Evolutionary conservation across 2,797 vertebrate genomes (phyloP).

Genomic region (Tenualosa ilisha): DNA sequence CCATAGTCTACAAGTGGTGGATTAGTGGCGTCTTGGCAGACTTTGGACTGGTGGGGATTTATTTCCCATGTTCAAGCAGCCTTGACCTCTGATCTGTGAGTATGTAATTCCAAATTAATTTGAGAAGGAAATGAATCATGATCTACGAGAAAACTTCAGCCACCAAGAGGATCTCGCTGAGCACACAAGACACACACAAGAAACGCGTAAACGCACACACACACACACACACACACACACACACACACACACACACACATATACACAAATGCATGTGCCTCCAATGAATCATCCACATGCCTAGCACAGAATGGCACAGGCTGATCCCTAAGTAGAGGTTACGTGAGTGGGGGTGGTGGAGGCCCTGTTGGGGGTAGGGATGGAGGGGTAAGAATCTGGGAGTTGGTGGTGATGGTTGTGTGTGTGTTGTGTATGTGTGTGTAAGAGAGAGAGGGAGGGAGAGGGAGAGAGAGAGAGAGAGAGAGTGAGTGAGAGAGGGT

Average conservation of each 20-base stretch:
- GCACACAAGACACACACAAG: background rate
- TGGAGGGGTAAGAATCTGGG: slow-evolving; percentile 3
- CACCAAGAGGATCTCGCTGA: background rate
- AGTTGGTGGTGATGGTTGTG: background rate
- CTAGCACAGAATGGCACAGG: slow-evolving; percentile 25
- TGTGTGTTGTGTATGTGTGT: background rate
- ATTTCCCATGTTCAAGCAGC: background rate
- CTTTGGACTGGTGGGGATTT: background rate
- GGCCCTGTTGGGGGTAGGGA: background rate
- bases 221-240: background rate
- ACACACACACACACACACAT: background rate
- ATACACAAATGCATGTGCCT: background rate
- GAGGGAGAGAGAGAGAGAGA: background rate
- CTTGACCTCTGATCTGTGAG: background rate
- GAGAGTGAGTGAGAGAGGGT: background rate
- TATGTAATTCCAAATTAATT: background rate
- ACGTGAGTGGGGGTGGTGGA: slow-evolving; percentile 1
- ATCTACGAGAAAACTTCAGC: background rate
- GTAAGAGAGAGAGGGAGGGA: background rate
- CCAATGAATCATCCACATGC: slow-evolving; percentile 12
- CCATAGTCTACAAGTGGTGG: background rate
- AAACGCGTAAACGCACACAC: too few relatives aligned
- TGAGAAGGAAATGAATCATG: slow-evolving; percentile 6
- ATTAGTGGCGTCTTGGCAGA: background rate
- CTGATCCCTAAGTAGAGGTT: slow-evolving; percentile 25